Evolutionary conservation across 1,140 invertebrate genomes (phyloP).

Genomic region (Tribolium castaneum): DNA sequence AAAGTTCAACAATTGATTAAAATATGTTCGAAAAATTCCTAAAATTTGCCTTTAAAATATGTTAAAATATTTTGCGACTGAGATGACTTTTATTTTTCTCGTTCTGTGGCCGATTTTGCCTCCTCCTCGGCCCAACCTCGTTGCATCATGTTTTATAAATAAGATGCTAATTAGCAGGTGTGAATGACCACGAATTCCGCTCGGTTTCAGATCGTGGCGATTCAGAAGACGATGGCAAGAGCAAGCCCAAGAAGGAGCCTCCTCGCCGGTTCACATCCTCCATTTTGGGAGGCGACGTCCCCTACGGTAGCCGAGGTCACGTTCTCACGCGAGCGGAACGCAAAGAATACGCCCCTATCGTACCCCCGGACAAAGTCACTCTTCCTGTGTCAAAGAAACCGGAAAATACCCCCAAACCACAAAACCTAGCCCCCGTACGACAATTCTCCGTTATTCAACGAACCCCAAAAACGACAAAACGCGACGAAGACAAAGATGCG

Average conservation of each 20-base stretch:
- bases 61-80: too few relatives aligned
- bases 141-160: slow-evolving; percentile 29
- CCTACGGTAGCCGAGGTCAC: slow-evolving; percentile 78
- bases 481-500: slow-evolving; percentile 67
- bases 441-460: slow-evolving; percentile 84
- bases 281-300: slow-evolving; percentile 79
- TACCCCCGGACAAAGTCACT: slow-evolving; percentile 64
- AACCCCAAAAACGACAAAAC: slow-evolving; percentile 72
- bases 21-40: not conserved
- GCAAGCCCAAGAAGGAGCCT: slow-evolving; percentile 57
- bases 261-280: slow-evolving; percentile 80
- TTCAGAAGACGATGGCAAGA: slow-evolving; percentile 48
- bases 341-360: slow-evolving; percentile 78
- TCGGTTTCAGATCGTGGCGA: slow-evolving; percentile 56
- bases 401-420: slow-evolving; percentile 65
- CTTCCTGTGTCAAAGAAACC: slow-evolving; percentile 69
- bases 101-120: too few relatives aligned
- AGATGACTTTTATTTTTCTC: too few relatives aligned
- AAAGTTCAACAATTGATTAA: too few relatives aligned
- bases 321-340: slow-evolving; percentile 81
- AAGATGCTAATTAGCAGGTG: slow-evolving; percentile 8
- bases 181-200: slow-evolving; percentile 30
- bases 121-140: not conserved
- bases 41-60: not conserved
- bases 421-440: slow-evolving; percentile 67